Evolutionary conservation across 2,113 vertebrate species (phyloP), one percentile per base, ranked within the genome.

Genomic region (Pandion haliaetus): DNA sequence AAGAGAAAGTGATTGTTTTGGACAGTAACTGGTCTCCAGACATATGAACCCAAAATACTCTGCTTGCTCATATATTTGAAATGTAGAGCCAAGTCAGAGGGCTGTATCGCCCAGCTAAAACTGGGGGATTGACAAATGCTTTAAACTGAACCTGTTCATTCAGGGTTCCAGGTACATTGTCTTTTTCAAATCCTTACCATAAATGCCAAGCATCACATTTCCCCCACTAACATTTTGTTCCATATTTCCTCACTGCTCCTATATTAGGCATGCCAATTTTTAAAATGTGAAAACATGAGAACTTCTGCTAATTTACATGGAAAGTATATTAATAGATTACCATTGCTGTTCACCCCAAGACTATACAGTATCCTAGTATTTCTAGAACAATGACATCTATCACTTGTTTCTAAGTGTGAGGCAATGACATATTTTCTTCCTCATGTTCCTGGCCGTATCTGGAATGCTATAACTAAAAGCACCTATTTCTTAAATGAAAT

Each of bases 1-100:
- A 95, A 91, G 25, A 70, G 34, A 93, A 94, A 85, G 42, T n/a
- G 52, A 82, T 90, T 92, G 28, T 45, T 94, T 92, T 94, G 83
- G 63, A 65, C 57, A 86, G 74, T 42, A 69, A 34, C 34, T 57
- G 38, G 12, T 82, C 61, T 95, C 69, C 29, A 65, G 67, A 59
- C 38, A 47, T 70, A 65, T 21, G 38, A 71, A 29, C 18, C 12
- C 21, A 86, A 82, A 93, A 63, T 61, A 14, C 8, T 69, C 42
- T 86, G 44, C 47, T 93, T 65, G 32, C 36, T 87, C 21, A 32
- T 44, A 17, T 69, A 28, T 47, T 65, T 72, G 36, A 86, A 90
- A 78, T 19, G 18, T 9, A 52, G 62, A 92, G 29, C 49, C 45
- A 49, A 89, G 40, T 45, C 29, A 82, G 38, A 74, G 26, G 38